Conservation (phyloP, 2,888 invertebrate genomes). For the Pinctada fucata region DNA sequence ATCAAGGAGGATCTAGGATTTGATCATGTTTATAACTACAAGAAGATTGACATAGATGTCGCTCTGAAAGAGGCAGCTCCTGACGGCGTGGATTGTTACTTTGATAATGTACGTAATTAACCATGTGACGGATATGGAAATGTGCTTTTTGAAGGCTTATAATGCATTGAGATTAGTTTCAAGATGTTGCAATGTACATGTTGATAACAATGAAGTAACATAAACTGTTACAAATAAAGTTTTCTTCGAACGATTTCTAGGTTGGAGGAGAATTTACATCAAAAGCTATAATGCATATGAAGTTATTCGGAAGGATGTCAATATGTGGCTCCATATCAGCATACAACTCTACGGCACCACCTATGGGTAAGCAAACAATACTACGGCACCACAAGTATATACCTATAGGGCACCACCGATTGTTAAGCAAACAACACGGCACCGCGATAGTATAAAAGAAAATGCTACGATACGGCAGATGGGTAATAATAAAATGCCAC, state of each 20-base stretch:
- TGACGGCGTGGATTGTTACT: conserved; percentile 85
- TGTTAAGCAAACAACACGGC: not conserved
- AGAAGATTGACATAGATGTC: conserved; percentile 80
- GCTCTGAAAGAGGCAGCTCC: conserved; percentile 83
- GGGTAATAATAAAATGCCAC: no score
- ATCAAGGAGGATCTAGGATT: conserved; percentile 83
- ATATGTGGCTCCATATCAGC: conserved; percentile 83
- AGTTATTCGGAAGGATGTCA: conserved; percentile 81
- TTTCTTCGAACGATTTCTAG: conserved; percentile 75
- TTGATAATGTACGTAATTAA: conserved; percentile 84
- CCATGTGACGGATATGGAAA: not conserved
- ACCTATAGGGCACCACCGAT: not conserved
- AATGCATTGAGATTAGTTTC: no score
- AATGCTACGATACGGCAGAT: not conserved
- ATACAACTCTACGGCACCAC: conserved; percentile 79
- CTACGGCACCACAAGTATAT: not conserved
- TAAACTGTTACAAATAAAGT: not conserved
- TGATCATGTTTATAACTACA: conserved; percentile 86
- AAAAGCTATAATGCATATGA: conserved; percentile 82
- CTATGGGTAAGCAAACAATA: conserved; percentile 30
- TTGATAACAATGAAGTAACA: no score
- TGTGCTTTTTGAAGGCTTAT: not conserved
- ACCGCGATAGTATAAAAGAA: not conserved
- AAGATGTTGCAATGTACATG: no score
- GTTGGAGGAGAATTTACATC: conserved; percentile 84